Base-by-base conservation (phyloP, 2,888 invertebrate genomes). In the Temnothorax unifasciatus region DNA sequence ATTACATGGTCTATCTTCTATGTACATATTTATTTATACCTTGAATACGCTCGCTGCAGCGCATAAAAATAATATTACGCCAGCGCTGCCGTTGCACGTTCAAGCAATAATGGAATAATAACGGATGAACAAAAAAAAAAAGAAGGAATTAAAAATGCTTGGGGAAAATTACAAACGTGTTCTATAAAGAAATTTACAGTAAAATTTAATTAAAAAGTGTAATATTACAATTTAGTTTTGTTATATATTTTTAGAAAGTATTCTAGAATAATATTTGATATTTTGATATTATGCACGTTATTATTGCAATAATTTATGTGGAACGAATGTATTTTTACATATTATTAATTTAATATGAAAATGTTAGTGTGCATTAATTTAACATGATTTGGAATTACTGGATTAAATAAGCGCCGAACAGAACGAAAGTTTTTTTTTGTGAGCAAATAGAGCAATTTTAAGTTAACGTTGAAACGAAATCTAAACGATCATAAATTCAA, bases 11-110 rank as follows among this genome's bases (percentile, higher is more conserved):
- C 68, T 57, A 57, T 69, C 57, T 34, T 69, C 21, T 69, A 18
- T 21, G 69, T 47, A 69, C 47, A 79, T 79, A 69, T 79, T 77
- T 79, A 79, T 69, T 79, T 79, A 79, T 59, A 57, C 57, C 69
- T 59, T 11, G 34, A 79, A 69, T 59, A 44, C 57, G 44, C 69
- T 68, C 34, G 52, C 64, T 66, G 41, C n/a, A 34, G 44, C 57
- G 57, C 68, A 41, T 47, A 79, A 59, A 69, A 69, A 47, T 68
- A 66, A 79, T 79, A 79, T 79, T 69, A 59, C n/a, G 29, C 47
- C 18, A 21, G 57, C 34, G 57, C 29, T 68, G 64, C 66, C 52
- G 64, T 61, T 76, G 64, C 41, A 76, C 38, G 25, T 64, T 57
- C 18, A 57, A 68, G 77, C 57, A 69, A 77, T 68, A 77, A 79